Percentiles rank a stretch among this genome's conserved stretches.
These are phyloP conservation scores for Anguilla pacifica DNA, from an alignment of 2,797 vertebrate species.

Conservation along the genomic window DNA sequence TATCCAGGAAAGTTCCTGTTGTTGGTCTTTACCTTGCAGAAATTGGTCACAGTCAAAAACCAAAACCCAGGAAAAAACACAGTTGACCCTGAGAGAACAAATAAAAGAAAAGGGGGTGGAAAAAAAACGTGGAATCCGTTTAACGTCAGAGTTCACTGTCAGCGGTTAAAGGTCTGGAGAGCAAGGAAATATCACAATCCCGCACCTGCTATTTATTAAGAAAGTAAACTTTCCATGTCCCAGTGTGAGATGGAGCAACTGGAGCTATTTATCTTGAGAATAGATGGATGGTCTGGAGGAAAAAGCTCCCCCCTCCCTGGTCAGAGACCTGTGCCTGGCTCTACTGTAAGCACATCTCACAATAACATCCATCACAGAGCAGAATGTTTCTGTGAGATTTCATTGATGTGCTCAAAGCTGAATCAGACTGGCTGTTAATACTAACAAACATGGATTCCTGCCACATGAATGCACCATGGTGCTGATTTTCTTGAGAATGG, in stretches of 20 bases:
- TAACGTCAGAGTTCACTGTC: conserved; percentile 36
- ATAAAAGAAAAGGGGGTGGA: conserved; percentile 24
- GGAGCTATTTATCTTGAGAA: conserved; percentile 39
- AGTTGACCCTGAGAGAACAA: neutral
- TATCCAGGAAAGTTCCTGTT: neutral
- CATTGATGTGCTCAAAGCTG: conserved; percentile 28
- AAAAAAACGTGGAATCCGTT: conserved; percentile 34
- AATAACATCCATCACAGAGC: conserved; percentile 40
- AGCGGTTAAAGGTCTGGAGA: conserved; percentile 44
- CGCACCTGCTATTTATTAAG: conserved; percentile 44
- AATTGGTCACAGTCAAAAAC: neutral
- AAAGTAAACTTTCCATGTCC: conserved; percentile 42
- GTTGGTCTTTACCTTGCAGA: neutral
- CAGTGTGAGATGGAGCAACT: conserved; percentile 29
- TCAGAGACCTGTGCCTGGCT: conserved; percentile 31
- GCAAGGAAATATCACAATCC: conserved; percentile 28
- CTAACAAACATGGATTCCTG: conserved; percentile 21
- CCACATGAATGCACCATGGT: neutral
- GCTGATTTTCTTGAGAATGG: neutral
- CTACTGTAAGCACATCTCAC: conserved; percentile 30
- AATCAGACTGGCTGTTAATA: conserved; percentile 21
- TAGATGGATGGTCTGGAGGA: conserved; percentile 22
- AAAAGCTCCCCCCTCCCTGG: conserved; percentile 8
- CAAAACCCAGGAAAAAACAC: neutral
- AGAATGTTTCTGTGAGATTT: conserved; percentile 32